Evolutionary conservation across 2,113 vertebrate species (phyloP), one percentile per base, ranked within the genome.

Genomic region (Ophthalmolycus amberensis): DNA sequence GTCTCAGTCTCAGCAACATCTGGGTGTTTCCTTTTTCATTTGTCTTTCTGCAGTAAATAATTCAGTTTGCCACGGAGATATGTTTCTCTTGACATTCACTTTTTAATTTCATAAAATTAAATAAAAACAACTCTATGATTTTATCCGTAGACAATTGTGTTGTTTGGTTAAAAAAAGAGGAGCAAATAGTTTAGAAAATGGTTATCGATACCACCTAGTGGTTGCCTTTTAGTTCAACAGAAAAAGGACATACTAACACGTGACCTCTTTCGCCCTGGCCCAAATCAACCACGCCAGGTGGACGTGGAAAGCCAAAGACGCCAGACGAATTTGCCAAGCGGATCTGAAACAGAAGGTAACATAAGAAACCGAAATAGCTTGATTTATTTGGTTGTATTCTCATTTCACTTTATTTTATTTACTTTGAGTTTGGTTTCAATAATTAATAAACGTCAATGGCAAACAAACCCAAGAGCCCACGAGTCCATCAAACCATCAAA

Each of bases 1-100:
- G 38, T 54, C 50, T 67, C 29, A 4, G 40, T 32, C 22, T 71
- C 46, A 38, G 72, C 58, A 74, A 46, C 46, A 79, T 63, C 15
- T 58, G 38, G 22, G 38, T 18, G 29, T 75, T 18, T 12, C 32
- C 29, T 58, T 40, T 37, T 52, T 60, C 16, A 18, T 56, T 54
- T 77, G 34, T 44, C 38, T 69, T 18, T 29, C 38, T 9, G 32
- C 2, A 63, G 27, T 56, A 4, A 77, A 65, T 1, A 56, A 12
- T 15, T 63, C 20, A 42, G 8, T 56, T 63, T 52, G 18, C 46
- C 8, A 44, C 6, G 6, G 32, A 65, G 38, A 48, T 42, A 14
- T 32, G 27, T 60, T 38, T 50, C 1, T 18, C 25, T 52, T 44
- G 5, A 63, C n/a, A 27, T 16, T 71, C 11, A 63, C 20, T 60